Percentiles rank a stretch among this genome's conserved stretches.
Conservation (phyloP, 37 sponge, comb jelly and placozoan genomes). For the Oopsacas minuta region DNA sequence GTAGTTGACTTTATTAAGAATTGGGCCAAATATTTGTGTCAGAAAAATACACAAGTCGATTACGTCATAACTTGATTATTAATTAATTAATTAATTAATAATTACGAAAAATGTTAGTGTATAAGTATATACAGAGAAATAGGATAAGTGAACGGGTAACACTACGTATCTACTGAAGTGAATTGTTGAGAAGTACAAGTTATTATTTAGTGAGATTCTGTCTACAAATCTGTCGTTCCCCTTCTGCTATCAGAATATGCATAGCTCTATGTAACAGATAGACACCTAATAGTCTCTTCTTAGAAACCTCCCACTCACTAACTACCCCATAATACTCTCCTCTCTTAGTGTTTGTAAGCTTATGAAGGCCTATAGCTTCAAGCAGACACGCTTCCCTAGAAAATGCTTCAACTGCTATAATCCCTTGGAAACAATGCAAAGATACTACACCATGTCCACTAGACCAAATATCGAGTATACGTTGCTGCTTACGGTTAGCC, state of each 20-base stretch:
- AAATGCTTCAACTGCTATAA: constrained; percentile 61
- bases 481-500: constrained; percentile 30
- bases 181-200: not conserved
- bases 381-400: constrained; percentile 75
- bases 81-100: too few relatives aligned
- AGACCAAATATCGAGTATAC: constrained; percentile 63
- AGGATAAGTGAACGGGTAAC: too few relatives aligned
- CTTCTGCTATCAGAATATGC: constrained; percentile 27
- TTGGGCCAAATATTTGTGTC: too few relatives aligned
- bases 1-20: too few relatives aligned
- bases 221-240: constrained; percentile 29
- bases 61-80: too few relatives aligned
- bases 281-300: constrained; percentile 50
- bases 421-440: constrained; percentile 59
- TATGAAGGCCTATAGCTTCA: constrained; percentile 57
- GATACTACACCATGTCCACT: constrained; percentile 58
- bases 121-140: too few relatives aligned
- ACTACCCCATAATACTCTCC: constrained; percentile 53
- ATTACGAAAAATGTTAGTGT: too few relatives aligned
- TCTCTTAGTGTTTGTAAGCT: constrained; percentile 51
- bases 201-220: constrained; percentile 9
- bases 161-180: too few relatives aligned
- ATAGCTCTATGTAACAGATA: constrained; percentile 64
- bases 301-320: constrained; percentile 27
- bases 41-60: too few relatives aligned